Evolutionary conservation across 1,140 invertebrate genomes (phyloP).

Genomic region (Meteorus sp.): DNA sequence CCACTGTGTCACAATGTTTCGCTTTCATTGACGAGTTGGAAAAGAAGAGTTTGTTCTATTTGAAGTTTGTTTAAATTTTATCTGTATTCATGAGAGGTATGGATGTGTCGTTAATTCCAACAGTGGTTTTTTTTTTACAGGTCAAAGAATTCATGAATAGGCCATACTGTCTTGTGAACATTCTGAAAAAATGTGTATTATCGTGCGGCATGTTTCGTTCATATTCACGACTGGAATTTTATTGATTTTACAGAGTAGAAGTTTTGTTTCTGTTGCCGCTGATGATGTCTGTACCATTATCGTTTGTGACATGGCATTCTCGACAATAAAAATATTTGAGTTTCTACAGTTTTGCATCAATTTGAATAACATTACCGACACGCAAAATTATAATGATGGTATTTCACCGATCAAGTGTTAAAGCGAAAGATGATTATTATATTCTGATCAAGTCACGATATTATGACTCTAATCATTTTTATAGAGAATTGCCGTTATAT

Average conservation of each 20-base stretch:
- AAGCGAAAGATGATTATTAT: constrained; percentile 2
- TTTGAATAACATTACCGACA: constrained; percentile 2
- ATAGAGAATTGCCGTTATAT: too few relatives aligned
- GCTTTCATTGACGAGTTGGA: too few relatives aligned
- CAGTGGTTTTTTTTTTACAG: not conserved
- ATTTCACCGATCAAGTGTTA: constrained; percentile 3
- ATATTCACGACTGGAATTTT: too few relatives aligned
- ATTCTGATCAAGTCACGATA: not conserved
- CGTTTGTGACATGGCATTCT: not conserved
- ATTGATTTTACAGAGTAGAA: too few relatives aligned
- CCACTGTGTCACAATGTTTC: too few relatives aligned
- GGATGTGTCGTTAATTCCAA: too few relatives aligned
- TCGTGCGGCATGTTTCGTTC: not conserved
- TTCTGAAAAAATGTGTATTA: not conserved
- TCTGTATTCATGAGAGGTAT: too few relatives aligned
- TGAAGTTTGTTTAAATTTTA: too few relatives aligned
- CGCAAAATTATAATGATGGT: constrained; percentile 8
- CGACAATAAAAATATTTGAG: not conserved
- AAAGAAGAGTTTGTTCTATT: too few relatives aligned
- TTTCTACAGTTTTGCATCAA: not conserved
- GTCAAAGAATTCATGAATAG: not conserved
- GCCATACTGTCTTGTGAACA: not conserved
- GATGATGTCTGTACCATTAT: too few relatives aligned
- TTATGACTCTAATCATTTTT: too few relatives aligned
- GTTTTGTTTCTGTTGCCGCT: too few relatives aligned